Evolutionary conservation across 2,113 vertebrate species (phyloP), one percentile per base, ranked within the genome.

Genomic region (Beaufortia kweichowensis): DNA sequence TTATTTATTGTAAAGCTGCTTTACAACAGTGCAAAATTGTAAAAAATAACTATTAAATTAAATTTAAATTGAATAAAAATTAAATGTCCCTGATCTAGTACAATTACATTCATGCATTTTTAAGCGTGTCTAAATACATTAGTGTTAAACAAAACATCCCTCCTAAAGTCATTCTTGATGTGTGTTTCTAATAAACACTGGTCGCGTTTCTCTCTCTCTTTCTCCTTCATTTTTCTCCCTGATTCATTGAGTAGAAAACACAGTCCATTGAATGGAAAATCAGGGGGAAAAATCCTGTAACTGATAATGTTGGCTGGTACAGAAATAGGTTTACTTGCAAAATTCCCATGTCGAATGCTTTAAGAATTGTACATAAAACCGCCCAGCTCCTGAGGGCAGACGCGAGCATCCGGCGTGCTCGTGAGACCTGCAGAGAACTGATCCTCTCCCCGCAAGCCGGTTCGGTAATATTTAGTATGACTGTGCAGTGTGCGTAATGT

Each of bases 201-300:
- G n/a, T n/a, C n/a, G 39, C 23, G 10, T 19, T 14, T 6, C 6
- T 41, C 33, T n/a, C 29, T 39, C 35, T 62, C 15, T 67, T 19
- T 29, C 43, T 59, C 53, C 17, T n/a, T 21, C 41, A 12, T 33
- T 77, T 33, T 17, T 24, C 29, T 23, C 41, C 55, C 48, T 33
- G 80, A 85, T 81, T 84, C 79, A 83, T 83, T 87, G 80, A 84
- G 73, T 81, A 85, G 83, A 85, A 87, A 87, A 80, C 77, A 63
- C 67, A 83, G 74, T 81, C 74, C 75, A 84, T 84, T 78, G 83
- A 87, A 79, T 83, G 83, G 83, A 87, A 87, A 84, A 86, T 82
- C 84, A 84, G 55, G 77, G 46, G 43, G 43, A 53, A 66, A 80
- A 81, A 60, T 82, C 71, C 66, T 77, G 81, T 78, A 87, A 84